phyloP scores from a whole-genome alignment of 2,113 vertebrate genomes.

The Sylvilagus bachmani region DNA sequence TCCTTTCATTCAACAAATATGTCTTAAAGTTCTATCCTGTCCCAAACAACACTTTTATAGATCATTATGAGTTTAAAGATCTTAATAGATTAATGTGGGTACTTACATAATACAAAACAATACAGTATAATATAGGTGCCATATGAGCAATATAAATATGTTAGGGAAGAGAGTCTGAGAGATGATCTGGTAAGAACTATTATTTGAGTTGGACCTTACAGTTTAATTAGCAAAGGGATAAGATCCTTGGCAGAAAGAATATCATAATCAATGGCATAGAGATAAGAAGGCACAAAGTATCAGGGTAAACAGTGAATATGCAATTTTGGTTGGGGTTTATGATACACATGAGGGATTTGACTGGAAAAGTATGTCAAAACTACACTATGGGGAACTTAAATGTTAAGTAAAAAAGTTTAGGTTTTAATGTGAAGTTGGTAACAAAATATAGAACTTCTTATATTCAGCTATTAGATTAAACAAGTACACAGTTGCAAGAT shows the following conservation, averaged over 20 bases:
- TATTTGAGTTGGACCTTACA: background rate
- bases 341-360: background rate
- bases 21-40: background rate
- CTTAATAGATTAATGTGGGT: background rate
- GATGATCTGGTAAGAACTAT: background rate
- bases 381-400: background rate
- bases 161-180: background rate
- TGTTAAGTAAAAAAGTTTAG: background rate
- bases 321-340: background rate
- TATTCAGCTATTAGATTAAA: slow-evolving; percentile 38
- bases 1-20: slow-evolving; percentile 4
- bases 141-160: background rate
- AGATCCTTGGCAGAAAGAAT: background rate
- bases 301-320: background rate
- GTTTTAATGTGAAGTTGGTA: slow-evolving; percentile 61
- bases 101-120: background rate
- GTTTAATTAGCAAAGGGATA: slow-evolving; percentile 30
- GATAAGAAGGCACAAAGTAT: background rate
- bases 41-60: background rate
- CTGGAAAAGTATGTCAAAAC: background rate
- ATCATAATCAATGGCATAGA: background rate
- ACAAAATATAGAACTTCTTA: background rate
- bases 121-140: background rate
- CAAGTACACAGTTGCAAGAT: background rate
- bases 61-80: background rate